phyloP scores from a whole-genome alignment of 2,888 invertebrate genomes.

The Phalera bucephala region DNA sequence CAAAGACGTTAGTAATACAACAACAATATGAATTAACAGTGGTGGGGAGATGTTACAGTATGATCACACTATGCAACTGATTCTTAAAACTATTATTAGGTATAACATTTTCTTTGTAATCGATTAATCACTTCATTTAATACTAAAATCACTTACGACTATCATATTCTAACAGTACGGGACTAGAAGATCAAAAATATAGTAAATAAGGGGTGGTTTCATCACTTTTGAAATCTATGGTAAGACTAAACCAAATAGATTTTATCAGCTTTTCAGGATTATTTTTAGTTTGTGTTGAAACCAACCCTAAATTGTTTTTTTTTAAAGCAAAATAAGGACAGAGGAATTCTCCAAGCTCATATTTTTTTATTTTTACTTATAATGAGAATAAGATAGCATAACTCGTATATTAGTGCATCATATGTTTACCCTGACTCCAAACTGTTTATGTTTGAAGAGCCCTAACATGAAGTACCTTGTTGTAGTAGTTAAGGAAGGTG shows the following conservation, averaged over 20 bases:
- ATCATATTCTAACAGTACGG: constrained; percentile 44
- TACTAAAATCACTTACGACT: constrained; percentile 35
- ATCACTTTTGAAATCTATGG: constrained; percentile 26
- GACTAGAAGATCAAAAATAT: constrained; percentile 62
- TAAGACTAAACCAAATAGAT: constrained; percentile 12
- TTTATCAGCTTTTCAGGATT: constrained; percentile 8
- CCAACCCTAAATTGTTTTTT: constrained; percentile 14
- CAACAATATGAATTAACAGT: no score
- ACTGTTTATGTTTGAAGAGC: constrained; percentile 9
- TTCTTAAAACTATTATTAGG: constrained; percentile 12
- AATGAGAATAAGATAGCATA: constrained; percentile 11
- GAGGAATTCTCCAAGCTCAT: constrained; percentile 59
- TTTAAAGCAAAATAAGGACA: constrained; percentile 57
- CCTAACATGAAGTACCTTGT: background rate
- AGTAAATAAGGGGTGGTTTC: constrained; percentile 11
- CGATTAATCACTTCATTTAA: constrained; percentile 32
- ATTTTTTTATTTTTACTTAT: constrained; percentile 16
- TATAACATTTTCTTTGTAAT: constrained; percentile 10
- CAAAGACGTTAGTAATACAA: no score
- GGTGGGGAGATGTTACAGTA: no score
- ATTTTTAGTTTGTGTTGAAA: background rate
- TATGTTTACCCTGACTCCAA: constrained; percentile 41
- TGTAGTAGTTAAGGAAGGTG: no score
- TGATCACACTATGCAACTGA: constrained; percentile 20
- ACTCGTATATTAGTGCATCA: constrained; percentile 15